These are phyloP conservation scores for Pogonus chalceus DNA, from an alignment of 1,140 invertebrate species.

Conservation along the genomic window DNA sequence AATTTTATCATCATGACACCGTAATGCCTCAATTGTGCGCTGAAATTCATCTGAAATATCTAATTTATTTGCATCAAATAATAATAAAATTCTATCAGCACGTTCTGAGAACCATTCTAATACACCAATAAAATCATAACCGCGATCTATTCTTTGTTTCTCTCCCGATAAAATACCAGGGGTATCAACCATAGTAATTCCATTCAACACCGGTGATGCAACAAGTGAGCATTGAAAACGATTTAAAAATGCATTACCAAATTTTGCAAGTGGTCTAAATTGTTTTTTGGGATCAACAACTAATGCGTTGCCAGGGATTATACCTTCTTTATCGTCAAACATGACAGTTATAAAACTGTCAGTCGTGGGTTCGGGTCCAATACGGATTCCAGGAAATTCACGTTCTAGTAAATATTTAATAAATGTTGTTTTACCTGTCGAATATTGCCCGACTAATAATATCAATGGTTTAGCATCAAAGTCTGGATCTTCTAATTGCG, in stretches of 20 bases:
- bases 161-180: slow-evolving; percentile 61
- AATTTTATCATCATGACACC: slow-evolving; percentile 60
- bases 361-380: slow-evolving; percentile 56
- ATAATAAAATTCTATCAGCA: slow-evolving; percentile 60
- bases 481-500: slow-evolving; percentile 58
- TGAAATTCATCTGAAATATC: slow-evolving; percentile 68
- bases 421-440: slow-evolving; percentile 67
- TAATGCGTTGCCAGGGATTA: slow-evolving; percentile 63
- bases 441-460: slow-evolving; percentile 63
- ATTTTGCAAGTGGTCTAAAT: slow-evolving; percentile 53
- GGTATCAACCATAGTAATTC: slow-evolving; percentile 67
- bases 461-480: slow-evolving; percentile 70
- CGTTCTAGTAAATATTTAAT: slow-evolving; percentile 54
- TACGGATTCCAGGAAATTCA: slow-evolving; percentile 56
- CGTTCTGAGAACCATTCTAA: slow-evolving; percentile 68
- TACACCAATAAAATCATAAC: slow-evolving; percentile 66
- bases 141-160: slow-evolving; percentile 63
- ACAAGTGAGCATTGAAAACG: slow-evolving; percentile 62
- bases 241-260: slow-evolving; percentile 64
- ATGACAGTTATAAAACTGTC: slow-evolving; percentile 65
- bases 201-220: slow-evolving; percentile 53
- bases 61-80: slow-evolving; percentile 68
- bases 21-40: slow-evolving; percentile 50
- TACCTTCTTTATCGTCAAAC: slow-evolving; percentile 48
- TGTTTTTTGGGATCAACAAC: slow-evolving; percentile 65